Evolutionary conservation across 2,797 vertebrate genomes (phyloP).

Genomic region (Enteromius argenteus): DNA sequence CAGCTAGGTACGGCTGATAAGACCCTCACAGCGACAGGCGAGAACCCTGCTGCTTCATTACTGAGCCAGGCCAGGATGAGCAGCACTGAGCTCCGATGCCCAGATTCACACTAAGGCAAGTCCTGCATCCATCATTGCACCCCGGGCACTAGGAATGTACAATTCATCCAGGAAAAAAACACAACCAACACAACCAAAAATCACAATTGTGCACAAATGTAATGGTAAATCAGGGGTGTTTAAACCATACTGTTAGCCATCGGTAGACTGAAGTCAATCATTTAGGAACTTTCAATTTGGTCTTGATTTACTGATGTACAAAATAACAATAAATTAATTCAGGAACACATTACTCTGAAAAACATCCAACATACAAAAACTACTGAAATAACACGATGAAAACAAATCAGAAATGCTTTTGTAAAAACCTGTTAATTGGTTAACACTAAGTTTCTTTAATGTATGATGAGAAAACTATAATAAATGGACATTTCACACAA

Average conservation of each 20-base stretch:
- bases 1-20: conserved; percentile 41
- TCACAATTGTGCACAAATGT: background rate
- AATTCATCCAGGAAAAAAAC: background rate
- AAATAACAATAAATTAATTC: background rate
- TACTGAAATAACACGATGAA: background rate
- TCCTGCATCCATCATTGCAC: conserved; percentile 19
- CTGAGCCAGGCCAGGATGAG: conserved; percentile 26
- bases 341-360: background rate
- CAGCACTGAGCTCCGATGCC: conserved; percentile 32
- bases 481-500: background rate
- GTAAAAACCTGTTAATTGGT: background rate
- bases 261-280: background rate
- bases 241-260: background rate
- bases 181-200: background rate
- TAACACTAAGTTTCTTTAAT: background rate
- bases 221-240: background rate
- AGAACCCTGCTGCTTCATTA: conserved; percentile 45
- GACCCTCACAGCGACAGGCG: conserved; percentile 30
- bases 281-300: background rate
- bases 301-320: background rate
- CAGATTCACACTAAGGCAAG: conserved; percentile 27
- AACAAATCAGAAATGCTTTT: background rate
- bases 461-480: background rate
- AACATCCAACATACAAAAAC: background rate
- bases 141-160: background rate